Evolutionary conservation across 2,797 vertebrate species (phyloP), one percentile per base, ranked within the genome.

Genomic region (Todus mexicanus): DNA sequence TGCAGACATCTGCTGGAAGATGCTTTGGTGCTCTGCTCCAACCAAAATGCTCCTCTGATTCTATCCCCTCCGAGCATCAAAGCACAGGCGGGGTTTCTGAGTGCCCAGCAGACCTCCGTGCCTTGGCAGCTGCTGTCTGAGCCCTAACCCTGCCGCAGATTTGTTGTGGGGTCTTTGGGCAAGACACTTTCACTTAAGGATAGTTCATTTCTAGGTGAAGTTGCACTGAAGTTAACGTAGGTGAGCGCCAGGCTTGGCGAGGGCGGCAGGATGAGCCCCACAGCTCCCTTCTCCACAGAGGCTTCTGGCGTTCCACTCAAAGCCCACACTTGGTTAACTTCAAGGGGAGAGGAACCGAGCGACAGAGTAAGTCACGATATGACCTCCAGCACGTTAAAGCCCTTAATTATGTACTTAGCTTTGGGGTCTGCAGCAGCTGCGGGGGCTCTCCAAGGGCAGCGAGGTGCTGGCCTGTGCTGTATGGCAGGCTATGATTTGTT

Each of bases 401-500:
- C 5, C 35, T 42, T 11, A 8, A 45, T 54, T 10, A 17, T 59
- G 16, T 5, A 22, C 80, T 53, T 7, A 40, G 50, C 42, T 60
- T 70, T 25, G 16, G 7, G 37, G 12, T 66, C 15, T 1, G 2
- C 37, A n/a, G 78, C 2, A 4, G 60, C 73, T 29, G 69, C 15
- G 0, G 4, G 65, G 48, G 45, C 66, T 68, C 42, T 72, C 35
- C n/a, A 3, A 3, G 11, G 71, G 45, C 47, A 31, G 80, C 8
- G 61, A 42, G 70, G 43, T 56, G 26, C 38, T 14, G 84, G 57
- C 84, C 97, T 96, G 81, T 93, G 98, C 98, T 96, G 87, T 96
- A 95, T 97, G 98, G 98, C 92, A 98, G 98, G 99, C 98, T 98
- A 97, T 98, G 99, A 99, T 97, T 98, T 99, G 99, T 99, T 99